These are phyloP conservation scores for Tenrec ecaudatus DNA, from an alignment of 2,113 vertebrate genomes.

Conservation along the genomic window DNA sequence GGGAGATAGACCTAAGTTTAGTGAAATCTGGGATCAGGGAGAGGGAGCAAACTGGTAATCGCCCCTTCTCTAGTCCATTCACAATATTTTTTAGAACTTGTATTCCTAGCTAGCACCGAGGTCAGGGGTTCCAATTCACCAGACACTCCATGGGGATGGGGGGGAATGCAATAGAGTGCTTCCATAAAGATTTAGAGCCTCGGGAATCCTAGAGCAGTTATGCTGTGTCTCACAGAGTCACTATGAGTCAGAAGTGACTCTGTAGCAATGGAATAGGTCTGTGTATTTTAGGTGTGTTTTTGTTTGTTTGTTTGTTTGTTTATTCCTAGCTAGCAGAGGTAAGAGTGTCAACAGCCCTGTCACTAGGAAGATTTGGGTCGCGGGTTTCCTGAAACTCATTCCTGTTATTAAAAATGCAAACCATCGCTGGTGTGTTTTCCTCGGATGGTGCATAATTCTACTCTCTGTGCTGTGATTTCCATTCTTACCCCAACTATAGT, in stretches of 20 bases:
- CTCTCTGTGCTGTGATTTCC: not conserved
- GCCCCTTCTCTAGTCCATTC: not conserved
- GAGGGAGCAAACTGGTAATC: not conserved
- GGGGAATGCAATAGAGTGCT: not conserved
- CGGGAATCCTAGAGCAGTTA: not conserved
- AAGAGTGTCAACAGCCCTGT: not conserved
- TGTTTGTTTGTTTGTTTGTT: not conserved
- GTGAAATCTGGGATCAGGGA: conserved; percentile 33
- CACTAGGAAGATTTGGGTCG: not conserved
- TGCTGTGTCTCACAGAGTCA: not conserved
- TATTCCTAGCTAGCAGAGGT: not conserved
- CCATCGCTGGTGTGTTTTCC: not conserved
- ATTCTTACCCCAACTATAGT: conserved; percentile 51
- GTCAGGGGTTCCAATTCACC: too few relatives aligned
- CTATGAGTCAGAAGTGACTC: not conserved
- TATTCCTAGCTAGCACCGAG: not conserved
- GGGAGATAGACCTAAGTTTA: not conserved
- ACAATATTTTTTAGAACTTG: not conserved
- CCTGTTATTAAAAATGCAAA: conserved; percentile 42
- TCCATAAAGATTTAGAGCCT: not conserved
- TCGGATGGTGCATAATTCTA: not conserved
- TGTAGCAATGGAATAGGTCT: not conserved
- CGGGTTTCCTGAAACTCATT: not conserved
- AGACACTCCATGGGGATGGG: not conserved
- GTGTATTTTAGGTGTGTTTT: not conserved